A percentile compares a stretch with the other conserved stretches of the same genome.
Evolutionary conservation across 2,888 invertebrate species (phyloP).

Genomic region (Meiosimyza platycephala): DNA sequence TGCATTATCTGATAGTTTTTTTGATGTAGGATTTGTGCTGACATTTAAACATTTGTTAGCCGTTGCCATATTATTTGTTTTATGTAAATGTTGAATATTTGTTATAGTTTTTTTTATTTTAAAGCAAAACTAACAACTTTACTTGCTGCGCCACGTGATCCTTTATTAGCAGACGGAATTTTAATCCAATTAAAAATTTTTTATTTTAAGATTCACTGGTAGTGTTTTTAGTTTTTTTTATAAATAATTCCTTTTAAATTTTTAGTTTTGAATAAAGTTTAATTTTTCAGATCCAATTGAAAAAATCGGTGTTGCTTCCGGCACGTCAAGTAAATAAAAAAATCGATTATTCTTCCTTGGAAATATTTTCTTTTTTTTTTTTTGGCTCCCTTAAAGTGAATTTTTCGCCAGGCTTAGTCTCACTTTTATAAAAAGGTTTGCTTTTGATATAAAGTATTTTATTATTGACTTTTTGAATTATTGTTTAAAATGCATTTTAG

Average conservation of each 20-base stretch:
- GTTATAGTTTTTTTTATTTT: neutral
- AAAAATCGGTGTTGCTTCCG: constrained; percentile 6
- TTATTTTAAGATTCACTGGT: neutral
- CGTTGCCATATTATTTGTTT: constrained; percentile 36
- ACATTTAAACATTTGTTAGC: constrained; percentile 26
- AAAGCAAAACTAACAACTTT: neutral
- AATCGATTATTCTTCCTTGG: constrained; percentile 29
- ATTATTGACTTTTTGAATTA: neutral
- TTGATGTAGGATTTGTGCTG: neutral
- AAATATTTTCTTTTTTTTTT: neutral
- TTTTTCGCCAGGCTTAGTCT: neutral
- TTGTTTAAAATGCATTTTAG: neutral
- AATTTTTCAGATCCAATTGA: neutral
- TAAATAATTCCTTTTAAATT: neutral
- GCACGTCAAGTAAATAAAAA: constrained; percentile 3
- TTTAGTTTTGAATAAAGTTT: too few species aligned
- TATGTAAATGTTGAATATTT: neutral
- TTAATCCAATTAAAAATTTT: neutral
- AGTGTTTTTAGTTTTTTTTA: too few species aligned
- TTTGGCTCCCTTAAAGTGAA: neutral
- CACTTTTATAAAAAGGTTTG: neutral
- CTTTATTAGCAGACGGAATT: neutral
- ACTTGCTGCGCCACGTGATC: neutral
- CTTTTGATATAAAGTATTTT: neutral
- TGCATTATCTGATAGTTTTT: constrained; percentile 35